These are phyloP conservation scores for Cantharis rufa DNA, from an alignment of 2,888 invertebrate species.

Conservation along the genomic window DNA sequence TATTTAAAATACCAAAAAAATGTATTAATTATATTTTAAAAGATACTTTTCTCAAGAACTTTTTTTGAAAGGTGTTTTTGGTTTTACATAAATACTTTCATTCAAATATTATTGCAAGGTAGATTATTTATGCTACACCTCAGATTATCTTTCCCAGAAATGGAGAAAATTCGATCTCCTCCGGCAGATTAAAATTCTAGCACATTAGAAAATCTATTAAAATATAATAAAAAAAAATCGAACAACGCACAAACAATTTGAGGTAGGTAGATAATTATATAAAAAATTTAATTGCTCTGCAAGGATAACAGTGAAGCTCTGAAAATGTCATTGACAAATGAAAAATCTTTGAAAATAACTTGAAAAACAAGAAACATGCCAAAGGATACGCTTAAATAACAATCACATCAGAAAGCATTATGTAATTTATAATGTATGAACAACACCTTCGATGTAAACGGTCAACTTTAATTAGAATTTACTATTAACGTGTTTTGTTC, in stretches of 20 bases:
- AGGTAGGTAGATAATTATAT: not conserved
- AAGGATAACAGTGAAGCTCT: not conserved
- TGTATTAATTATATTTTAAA: too few relatives aligned
- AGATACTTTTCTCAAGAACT: too few relatives aligned
- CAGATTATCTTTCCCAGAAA: not conserved
- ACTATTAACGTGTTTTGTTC: conserved; percentile 50
- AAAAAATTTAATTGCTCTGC: not conserved
- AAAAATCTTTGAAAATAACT: conserved; percentile 2
- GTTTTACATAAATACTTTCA: too few relatives aligned
- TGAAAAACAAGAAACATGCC: conserved; percentile 22
- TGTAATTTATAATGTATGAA: conserved; percentile 49
- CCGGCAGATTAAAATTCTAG: not conserved
- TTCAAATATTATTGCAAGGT: too few relatives aligned
- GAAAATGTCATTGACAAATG: conserved; percentile 16
- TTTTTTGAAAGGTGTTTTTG: too few relatives aligned
- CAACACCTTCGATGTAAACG: conserved; percentile 52
- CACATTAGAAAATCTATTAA: not conserved
- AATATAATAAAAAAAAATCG: not conserved
- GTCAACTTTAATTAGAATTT: conserved; percentile 53
- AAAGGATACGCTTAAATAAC: conserved; percentile 25
- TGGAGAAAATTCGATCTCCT: not conserved
- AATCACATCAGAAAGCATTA: conserved; percentile 42
- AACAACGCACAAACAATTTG: not conserved
- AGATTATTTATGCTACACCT: too few relatives aligned
- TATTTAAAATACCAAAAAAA: too few relatives aligned